Evolutionary conservation across 2,888 invertebrate genomes (phyloP), one percentile per base, ranked within the genome.

Genomic region (Apamea sordens): DNA sequence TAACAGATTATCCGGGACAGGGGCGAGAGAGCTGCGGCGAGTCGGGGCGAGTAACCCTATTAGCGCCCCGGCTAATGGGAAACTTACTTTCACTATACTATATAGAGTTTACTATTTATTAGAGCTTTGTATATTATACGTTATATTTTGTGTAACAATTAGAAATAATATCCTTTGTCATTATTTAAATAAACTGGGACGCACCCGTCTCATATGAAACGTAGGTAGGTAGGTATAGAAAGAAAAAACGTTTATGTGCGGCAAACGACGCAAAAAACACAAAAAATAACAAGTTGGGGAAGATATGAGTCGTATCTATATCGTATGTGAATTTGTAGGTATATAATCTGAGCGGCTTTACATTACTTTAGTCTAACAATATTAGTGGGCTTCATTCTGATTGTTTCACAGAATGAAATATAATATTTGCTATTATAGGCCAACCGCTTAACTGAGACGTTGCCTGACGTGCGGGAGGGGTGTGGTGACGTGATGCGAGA

Each of bases 21-120:
- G 50, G 24, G 24, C 36, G 53, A 18, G 53, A 8, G 65, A 32
- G 59, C 18, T 5, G 47, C 36, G 63, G 41, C 24, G 74, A 44
- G 61, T 36, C 44, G 77, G 67, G 73, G 73, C 73, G 44, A 73
- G 65, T 83, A 82, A 86, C 82, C 80, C 78, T 78, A 78, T 86
- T 86, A 84, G 32, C 41, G 64, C 41, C 67, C 59, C 24, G 15
- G 50, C 74, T 82, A 79, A 79, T 76, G 73, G 82, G 76, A 84
- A 82, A 82, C 76, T 69, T 70, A 63, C 75, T 77, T 77, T 69
- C 61, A n/a, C 64, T 53, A 76, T 28, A 50, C 32, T 32, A n/a
- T 32, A 2, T 24, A 67, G 41, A 69, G 76, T 64, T 73, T 36
- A 76, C n/a, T 75, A 56, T 73, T 77, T 63, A 69, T 73, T 72